Base-by-base conservation (phyloP, 2,797 vertebrate species). In the Rachycentron canadum region DNA sequence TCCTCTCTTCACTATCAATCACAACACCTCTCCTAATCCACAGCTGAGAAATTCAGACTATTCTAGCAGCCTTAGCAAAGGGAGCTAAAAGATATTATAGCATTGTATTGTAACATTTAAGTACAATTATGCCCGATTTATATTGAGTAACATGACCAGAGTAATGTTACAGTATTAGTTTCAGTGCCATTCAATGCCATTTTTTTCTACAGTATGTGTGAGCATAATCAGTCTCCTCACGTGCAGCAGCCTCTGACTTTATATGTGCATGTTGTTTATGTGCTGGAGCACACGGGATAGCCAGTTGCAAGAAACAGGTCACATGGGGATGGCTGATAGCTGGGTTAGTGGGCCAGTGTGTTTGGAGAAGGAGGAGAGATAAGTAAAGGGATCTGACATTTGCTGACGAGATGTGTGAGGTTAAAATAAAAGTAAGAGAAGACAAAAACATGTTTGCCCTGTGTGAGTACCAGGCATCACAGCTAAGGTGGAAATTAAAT, bases 311-410 rank as follows among this genome's bases (percentile, higher is more conserved):
- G 74, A 75, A 79, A 72, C 65, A 25, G 84, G 88, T 87, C 81
- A 90, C 49, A 68, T 17, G 60, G 60, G 77, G 50, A 78, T 67
- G 69, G 64, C 76, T 78, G 68, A 36, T 79, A 88, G 87, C 25
- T 88, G 73, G 89, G 90, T 90, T 89, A 90, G 81, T 86, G 76
- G 81, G 86, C 66, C 89, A 92, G 34, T 30, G 75, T 60, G 62
- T 65, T 61, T 50, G 69, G 59, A 53, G 59, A 73, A 60, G 36
- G 57, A 76, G 65, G 30, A n/a, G 21, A 41, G 21, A 56, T 55
- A 70, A 23, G 64, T 23, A 21, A 38, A 25, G 62, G 49, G 49
- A 61, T 73, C 80, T 53, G 36, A 52, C 52, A 81, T 76, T 73
- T 58, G 58, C 60, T 73, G 64, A 83, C 41, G 25, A 56, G 47